Conservation (phyloP, 2,797 vertebrate species). For the Neosilurus mollespiculum region DNA sequence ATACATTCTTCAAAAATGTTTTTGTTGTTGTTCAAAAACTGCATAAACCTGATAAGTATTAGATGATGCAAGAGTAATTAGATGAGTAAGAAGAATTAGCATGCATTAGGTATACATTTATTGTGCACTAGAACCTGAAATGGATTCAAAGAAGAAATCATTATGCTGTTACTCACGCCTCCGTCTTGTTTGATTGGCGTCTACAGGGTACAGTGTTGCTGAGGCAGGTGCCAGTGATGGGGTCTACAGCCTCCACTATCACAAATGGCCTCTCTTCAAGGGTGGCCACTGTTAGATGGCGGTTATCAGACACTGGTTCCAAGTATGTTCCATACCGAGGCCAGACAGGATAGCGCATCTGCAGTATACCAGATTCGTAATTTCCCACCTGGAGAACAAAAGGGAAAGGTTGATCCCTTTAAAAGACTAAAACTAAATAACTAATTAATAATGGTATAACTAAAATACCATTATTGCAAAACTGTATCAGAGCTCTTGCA, state of each 20-base stretch:
- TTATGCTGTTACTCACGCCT: conserved; percentile 64
- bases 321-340: conserved; percentile 88
- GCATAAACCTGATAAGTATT: not conserved
- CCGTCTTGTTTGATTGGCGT: conserved; percentile 88
- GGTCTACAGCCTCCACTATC: conserved; percentile 92
- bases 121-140: not conserved
- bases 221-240: conserved; percentile 86
- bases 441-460: too few species aligned
- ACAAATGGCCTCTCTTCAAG: conserved; percentile 95
- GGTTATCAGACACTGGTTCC: conserved; percentile 88
- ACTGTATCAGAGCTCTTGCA: not conserved
- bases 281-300: conserved; percentile 92
- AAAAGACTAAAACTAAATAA: too few species aligned
- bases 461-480: not conserved
- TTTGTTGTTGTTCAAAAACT: not conserved
- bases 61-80: too few species aligned
- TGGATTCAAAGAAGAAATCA: not conserved
- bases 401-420: not conserved
- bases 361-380: conserved; percentile 87
- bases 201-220: conserved; percentile 96
- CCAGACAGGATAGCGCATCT: conserved; percentile 97
- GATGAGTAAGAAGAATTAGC: too few species aligned
- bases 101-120: not conserved
- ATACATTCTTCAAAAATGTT: too few species aligned
- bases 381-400: conserved; percentile 82